Evolutionary conservation across 2,113 vertebrate species (phyloP).

Genomic region (Zapus hudsonius): DNA sequence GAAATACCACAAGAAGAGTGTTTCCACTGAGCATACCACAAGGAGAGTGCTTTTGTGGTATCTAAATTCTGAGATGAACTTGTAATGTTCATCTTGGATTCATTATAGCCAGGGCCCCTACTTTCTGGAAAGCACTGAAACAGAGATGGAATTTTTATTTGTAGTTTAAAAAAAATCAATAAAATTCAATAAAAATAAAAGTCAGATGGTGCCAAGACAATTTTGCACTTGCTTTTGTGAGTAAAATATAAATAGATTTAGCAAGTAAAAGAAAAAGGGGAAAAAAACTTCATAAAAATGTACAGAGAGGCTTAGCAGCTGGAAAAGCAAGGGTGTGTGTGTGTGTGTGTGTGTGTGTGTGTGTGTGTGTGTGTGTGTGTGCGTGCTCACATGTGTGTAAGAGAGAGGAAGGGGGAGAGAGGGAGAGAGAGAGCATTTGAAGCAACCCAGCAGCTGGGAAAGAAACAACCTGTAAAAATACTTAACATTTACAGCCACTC

Average conservation of each 20-base stretch:
- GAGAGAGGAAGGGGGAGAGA: not conserved
- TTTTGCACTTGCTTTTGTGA: slow-evolving; percentile 88
- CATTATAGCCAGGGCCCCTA: slow-evolving; percentile 82
- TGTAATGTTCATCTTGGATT: slow-evolving; percentile 87
- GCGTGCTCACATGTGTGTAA: not conserved
- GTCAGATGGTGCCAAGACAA: slow-evolving; percentile 82
- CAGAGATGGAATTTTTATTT: slow-evolving; percentile 86
- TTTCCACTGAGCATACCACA: slow-evolving; percentile 82
- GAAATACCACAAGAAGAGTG: slow-evolving; percentile 80
- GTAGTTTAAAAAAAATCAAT: slow-evolving; percentile 82
- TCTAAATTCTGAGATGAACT: slow-evolving; percentile 86
- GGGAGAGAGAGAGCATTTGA: slow-evolving; percentile 75
- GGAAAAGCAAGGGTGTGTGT: slow-evolving; percentile 78
- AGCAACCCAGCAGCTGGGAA: slow-evolving; percentile 86
- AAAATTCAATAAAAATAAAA: slow-evolving; percentile 88
- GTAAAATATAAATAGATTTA: slow-evolving; percentile 89
- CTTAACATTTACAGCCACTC: slow-evolving; percentile 89
- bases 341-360: not conserved
- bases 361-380: not conserved
- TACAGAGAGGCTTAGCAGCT: slow-evolving; percentile 85
- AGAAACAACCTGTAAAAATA: slow-evolving; percentile 88
- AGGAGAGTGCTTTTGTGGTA: slow-evolving; percentile 86
- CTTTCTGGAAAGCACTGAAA: slow-evolving; percentile 79
- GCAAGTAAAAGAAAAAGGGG: slow-evolving; percentile 77
- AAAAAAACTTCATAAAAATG: slow-evolving; percentile 83